Conservation (phyloP, 2,888 invertebrate species). For the Athetis lepigone region DNA sequence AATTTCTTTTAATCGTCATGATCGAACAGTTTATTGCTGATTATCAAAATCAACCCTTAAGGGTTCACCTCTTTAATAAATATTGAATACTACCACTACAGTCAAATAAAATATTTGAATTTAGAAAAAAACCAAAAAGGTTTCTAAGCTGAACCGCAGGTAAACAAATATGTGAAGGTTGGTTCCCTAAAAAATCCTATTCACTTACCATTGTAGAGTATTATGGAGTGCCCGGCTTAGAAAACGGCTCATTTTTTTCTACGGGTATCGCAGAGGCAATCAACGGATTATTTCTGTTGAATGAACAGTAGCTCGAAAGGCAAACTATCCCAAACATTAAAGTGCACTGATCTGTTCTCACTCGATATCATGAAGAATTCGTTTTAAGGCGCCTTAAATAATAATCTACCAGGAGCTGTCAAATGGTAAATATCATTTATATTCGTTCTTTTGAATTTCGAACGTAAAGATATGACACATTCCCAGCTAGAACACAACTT, state of each 20-base stretch:
- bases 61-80: no score
- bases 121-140: background rate
- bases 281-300: conserved; percentile 46
- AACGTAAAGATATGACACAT: background rate
- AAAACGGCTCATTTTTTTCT: conserved; percentile 23
- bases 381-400: background rate
- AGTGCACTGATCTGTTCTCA: background rate
- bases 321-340: conserved; percentile 4
- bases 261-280: conserved; percentile 6
- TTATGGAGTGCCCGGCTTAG: conserved; percentile 19
- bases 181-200: background rate
- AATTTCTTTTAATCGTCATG: no score
- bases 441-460: background rate
- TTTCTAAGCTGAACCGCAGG: background rate
- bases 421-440: background rate
- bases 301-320: conserved; percentile 33
- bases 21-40: no score
- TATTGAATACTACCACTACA: background rate
- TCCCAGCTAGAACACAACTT: background rate
- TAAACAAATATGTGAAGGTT: background rate
- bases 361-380: background rate
- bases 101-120: no score
- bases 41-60: no score
- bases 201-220: conserved; percentile 1
- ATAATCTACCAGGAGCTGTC: background rate